phyloP scores from a whole-genome alignment of 53 echinoderm and acorn worm genomes.

The Apostichopus leukothele region DNA sequence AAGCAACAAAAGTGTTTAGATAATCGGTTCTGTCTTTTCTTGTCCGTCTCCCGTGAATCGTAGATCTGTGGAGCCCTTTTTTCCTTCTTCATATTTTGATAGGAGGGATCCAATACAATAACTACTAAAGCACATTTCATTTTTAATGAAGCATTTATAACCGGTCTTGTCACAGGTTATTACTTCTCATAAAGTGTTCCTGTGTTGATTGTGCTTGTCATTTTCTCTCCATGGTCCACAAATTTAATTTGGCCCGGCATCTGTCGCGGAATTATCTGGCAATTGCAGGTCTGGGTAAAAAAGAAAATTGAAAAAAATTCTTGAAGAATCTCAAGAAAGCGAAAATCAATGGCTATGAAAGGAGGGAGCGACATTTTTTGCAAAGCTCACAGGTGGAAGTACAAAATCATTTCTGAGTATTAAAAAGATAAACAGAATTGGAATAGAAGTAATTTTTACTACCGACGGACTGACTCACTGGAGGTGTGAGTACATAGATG shows the following conservation, averaged over 20 bases:
- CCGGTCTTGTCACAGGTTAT: constrained; percentile 31
- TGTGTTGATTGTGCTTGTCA: constrained; percentile 34
- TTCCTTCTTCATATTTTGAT: no score
- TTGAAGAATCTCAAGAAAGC: not conserved
- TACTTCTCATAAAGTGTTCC: constrained; percentile 6
- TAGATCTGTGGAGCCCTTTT: no score
- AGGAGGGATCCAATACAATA: no score
- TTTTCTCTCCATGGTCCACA: constrained; percentile 33
- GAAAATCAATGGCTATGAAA: not conserved
- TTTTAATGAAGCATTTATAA: constrained; percentile 27
- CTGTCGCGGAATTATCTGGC: constrained; percentile 4
- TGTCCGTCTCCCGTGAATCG: no score
- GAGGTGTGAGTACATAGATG: no score
- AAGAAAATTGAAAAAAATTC: not conserved
- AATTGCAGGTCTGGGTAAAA: not conserved
- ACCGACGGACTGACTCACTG: no score
- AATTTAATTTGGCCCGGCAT: constrained; percentile 42
- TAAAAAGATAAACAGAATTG: no score
- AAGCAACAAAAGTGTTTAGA: no score
- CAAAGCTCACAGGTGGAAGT: no score
- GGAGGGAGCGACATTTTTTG: not conserved
- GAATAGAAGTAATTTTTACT: no score
- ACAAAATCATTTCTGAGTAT: no score
- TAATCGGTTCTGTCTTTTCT: no score
- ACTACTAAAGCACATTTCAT: not conserved